Evolutionary conservation across 2,113 vertebrate species (phyloP).

Genomic region (Nycticryphes semicollaris): DNA sequence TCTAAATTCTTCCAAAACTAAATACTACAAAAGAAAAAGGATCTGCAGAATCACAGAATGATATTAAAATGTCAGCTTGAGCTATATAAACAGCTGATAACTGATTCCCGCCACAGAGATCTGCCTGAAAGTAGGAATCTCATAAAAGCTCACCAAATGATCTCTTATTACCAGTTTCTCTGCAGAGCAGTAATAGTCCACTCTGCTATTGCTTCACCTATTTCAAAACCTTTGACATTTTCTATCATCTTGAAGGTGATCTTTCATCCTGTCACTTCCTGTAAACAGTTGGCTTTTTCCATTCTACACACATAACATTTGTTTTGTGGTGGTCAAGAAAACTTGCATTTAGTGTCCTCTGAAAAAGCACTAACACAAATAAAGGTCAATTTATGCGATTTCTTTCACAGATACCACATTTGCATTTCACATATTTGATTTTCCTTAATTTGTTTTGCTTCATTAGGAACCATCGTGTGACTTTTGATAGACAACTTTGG

Average conservation of each 20-base stretch:
- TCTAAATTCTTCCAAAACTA: background rate
- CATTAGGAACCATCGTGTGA: background rate
- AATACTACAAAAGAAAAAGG: background rate
- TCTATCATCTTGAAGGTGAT: background rate
- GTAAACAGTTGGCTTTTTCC: background rate
- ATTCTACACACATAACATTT: background rate
- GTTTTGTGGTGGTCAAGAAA: background rate
- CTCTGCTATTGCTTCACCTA: background rate
- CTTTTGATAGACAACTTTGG: background rate
- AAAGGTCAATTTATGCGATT: background rate
- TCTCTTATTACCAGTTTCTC: background rate
- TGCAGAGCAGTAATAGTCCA: background rate
- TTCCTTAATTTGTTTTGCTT: background rate
- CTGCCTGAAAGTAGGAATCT: background rate
- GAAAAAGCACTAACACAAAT: background rate
- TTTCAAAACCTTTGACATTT: background rate
- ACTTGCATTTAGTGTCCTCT: background rate
- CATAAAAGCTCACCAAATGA: background rate
- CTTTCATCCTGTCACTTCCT: background rate
- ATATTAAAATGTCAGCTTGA: background rate
- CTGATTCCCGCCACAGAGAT: background rate
- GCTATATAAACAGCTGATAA: background rate
- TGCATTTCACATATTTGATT: background rate
- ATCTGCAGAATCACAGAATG: background rate
- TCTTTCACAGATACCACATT: background rate